Base-by-base conservation (phyloP, 2,888 invertebrate species). In the Habroteleia sp. region DNA sequence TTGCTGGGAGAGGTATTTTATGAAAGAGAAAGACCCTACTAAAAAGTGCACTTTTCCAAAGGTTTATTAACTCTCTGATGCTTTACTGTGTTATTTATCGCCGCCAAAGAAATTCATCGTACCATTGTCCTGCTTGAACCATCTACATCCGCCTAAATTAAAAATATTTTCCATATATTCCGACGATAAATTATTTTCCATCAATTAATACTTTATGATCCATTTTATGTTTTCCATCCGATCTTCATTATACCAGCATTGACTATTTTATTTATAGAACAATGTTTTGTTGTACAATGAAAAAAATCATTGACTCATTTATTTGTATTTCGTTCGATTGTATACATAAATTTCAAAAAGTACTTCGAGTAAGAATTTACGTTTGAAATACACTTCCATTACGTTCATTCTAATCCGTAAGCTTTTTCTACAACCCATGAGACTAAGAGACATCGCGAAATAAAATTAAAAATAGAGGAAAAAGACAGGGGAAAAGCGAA, bases 11-110 rank as follows among this genome's bases (percentile, higher is more conserved):
- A 60, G 42, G 60, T 42, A 39, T 62, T 74, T 74, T 58, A 73
- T 73, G 66, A 73, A 66, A 73, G 50, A 44, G 56, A 54, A 48
- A 37, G 41, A 25, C 63, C 58, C 50, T 50, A 41, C 52, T 54
- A 37, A 73, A 73, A 65, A 58, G 48, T 73, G 65, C 63, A 58
- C 72, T 54, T 72, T 56, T 29, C 58, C 65, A 25, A 65, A 65
- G 72, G 42, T 65, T 65, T 73, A 73, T 73, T 65, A 65, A 73
- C 72, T 65, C 52, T 23, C 48, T 37, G 35, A 60, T 52, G 35
- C 56, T 65, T 58, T 58, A 27, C n/a, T 8, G 41, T 23, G 54
- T 50, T 50, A 42, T 63, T 56, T 63, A 56, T 72, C 50, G 17
- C 37, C 20, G 6, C 31, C 25, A 10, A 62, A 39, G 62, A 39